Percentiles rank a stretch among this genome's conserved stretches.
phyloP scores from a whole-genome alignment of 2,797 vertebrate species.

The Cuculus canorus region DNA sequence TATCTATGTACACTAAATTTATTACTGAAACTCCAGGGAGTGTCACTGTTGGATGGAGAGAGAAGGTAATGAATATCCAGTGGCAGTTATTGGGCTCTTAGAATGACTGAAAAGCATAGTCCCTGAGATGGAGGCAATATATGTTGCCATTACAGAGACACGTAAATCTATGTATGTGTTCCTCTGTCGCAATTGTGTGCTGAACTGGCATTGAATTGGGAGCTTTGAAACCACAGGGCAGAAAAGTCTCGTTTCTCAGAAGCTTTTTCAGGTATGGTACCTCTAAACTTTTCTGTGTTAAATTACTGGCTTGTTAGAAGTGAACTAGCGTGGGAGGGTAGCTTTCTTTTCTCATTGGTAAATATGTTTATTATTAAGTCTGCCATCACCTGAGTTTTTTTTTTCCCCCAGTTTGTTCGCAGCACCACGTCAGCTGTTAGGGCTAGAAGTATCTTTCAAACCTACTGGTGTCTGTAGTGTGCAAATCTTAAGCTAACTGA shows the following conservation, averaged over 20 bases:
- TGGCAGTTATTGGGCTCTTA: background rate
- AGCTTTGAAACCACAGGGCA: background rate
- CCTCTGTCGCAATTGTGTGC: background rate
- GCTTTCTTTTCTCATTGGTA: background rate
- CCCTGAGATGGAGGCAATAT: background rate
- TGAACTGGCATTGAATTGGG: background rate
- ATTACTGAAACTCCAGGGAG: background rate
- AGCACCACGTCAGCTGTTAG: background rate
- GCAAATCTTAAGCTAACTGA: background rate
- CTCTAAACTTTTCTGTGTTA: background rate
- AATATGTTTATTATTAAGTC: background rate
- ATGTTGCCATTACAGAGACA: background rate
- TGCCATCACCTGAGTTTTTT: background rate
- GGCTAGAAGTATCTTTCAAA: background rate
- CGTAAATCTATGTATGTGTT: background rate
- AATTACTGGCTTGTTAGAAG: background rate
- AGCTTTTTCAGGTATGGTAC: background rate
- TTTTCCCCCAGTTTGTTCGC: background rate
- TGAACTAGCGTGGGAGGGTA: background rate
- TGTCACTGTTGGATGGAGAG: background rate
- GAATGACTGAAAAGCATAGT: background rate
- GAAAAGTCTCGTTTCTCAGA: background rate
- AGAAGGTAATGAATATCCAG: background rate
- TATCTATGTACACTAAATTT: background rate
- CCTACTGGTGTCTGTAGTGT: background rate